These are phyloP conservation scores for Carcharodon carcharias DNA, from an alignment of 2,797 vertebrate genomes.

Conservation along the genomic window DNA sequence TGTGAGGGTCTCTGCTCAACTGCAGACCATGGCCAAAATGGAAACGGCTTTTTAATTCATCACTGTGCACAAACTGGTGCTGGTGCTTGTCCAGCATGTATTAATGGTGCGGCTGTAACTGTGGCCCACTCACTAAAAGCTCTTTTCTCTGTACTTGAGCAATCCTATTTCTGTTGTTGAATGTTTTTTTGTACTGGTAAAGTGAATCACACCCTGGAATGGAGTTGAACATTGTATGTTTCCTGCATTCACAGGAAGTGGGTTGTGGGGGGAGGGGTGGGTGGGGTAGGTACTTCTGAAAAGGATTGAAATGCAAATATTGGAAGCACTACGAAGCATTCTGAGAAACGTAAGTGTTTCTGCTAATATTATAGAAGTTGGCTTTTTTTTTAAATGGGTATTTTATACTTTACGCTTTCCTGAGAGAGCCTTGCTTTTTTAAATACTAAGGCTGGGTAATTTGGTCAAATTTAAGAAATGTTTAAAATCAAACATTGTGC, in stretches of 20 bases:
- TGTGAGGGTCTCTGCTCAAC: not conserved
- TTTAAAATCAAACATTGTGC: not conserved
- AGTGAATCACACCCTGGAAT: not conserved
- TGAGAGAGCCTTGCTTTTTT: not conserved
- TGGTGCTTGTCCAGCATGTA: not conserved
- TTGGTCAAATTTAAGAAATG: not conserved
- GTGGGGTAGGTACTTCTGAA: not conserved
- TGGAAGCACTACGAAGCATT: constrained; percentile 1
- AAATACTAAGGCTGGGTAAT: constrained; percentile 27
- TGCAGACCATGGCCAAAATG: not conserved
- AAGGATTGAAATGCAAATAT: not conserved
- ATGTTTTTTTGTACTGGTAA: constrained; percentile 49
- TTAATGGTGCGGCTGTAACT: constrained; percentile 51
- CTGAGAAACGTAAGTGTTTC: not conserved
- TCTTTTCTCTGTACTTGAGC: constrained; percentile 78
- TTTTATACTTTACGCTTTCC: not conserved
- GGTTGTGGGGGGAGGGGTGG: not conserved
- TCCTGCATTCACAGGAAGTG: not conserved
- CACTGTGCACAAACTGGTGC: constrained; percentile 21
- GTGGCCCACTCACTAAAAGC: constrained; percentile 47
- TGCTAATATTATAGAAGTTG: not conserved
- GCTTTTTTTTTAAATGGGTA: not conserved
- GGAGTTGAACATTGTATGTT: constrained; percentile 15
- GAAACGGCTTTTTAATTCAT: constrained; percentile 20
- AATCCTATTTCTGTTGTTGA: constrained; percentile 70